Conservation (phyloP, 2,113 vertebrate genomes). For the Eulemur rufifrons region DNA sequence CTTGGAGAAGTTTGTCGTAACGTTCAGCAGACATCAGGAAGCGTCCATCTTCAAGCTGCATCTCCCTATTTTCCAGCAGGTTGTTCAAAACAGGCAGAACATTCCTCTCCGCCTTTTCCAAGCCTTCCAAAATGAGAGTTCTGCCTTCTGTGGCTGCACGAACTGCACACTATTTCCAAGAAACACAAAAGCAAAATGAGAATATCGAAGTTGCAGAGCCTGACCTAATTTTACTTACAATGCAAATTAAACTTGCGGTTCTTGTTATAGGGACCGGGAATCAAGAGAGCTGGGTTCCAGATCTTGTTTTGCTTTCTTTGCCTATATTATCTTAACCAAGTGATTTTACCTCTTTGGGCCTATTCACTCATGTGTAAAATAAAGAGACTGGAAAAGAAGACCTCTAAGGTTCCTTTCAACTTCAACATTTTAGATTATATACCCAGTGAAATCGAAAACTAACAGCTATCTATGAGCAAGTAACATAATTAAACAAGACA, state of each 20-base stretch:
- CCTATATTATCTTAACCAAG: not conserved
- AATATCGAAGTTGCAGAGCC: not conserved
- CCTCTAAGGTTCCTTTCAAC: not conserved
- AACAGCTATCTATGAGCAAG: not conserved
- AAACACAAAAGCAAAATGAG: conserved; percentile 26
- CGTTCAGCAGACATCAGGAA: conserved; percentile 96
- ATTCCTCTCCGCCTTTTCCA: conserved; percentile 97
- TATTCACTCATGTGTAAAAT: conserved; percentile 42
- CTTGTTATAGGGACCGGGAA: not conserved
- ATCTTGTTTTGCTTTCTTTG: conserved; percentile 6
- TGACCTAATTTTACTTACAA: not conserved
- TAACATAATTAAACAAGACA: conserved; percentile 21
- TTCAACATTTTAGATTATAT: conserved; percentile 24
- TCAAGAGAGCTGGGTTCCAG: not conserved
- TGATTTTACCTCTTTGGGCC: not conserved
- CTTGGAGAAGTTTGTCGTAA: conserved; percentile 96
- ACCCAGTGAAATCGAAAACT: conserved; percentile 30
- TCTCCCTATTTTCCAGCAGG: conserved; percentile 97
- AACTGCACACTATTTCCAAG: conserved; percentile 91
- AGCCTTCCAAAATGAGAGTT: conserved; percentile 94
- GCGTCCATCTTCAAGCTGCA: conserved; percentile 98
- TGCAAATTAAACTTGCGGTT: not conserved
- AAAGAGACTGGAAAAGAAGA: not conserved
- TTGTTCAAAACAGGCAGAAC: conserved; percentile 97
- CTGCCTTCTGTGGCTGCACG: conserved; percentile 95